These are phyloP conservation scores for Macropus fuliginosus DNA, from an alignment of 2,797 vertebrate genomes.

Conservation along the genomic window DNA sequence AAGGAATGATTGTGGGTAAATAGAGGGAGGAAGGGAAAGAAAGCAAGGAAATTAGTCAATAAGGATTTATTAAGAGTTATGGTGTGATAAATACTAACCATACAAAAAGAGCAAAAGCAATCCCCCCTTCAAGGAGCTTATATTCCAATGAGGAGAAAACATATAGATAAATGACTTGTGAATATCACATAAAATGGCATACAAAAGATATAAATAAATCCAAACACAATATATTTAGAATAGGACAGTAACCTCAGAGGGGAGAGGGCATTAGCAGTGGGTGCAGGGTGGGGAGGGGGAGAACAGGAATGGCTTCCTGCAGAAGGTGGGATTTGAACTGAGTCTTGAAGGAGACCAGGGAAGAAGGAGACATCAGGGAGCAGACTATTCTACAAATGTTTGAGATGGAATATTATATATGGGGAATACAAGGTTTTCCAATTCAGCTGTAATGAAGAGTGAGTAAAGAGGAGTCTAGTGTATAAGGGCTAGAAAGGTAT, in stretches of 20 bases:
- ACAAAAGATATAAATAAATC: background rate
- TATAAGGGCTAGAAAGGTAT: background rate
- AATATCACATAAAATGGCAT: background rate
- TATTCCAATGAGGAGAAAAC: background rate
- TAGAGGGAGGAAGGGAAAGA: background rate
- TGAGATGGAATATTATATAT: background rate
- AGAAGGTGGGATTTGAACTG: background rate
- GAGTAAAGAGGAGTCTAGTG: background rate
- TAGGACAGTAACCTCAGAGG: background rate
- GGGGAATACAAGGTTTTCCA: background rate
- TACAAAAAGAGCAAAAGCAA: background rate
- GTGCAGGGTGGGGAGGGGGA: background rate
- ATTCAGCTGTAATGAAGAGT: background rate
- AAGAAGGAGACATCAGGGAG: background rate
- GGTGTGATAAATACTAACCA: background rate
- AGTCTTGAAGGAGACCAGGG: background rate
- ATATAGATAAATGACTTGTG: background rate
- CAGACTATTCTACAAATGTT: background rate
- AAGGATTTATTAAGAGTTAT: background rate
- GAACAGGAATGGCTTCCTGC: background rate
- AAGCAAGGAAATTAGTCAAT: background rate
- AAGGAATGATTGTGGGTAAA: background rate
- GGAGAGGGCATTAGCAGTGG: background rate
- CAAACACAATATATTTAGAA: background rate
- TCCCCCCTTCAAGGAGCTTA: background rate